Conservation (phyloP, 2,113 vertebrate genomes). For the Chionomys nivalis region DNA sequence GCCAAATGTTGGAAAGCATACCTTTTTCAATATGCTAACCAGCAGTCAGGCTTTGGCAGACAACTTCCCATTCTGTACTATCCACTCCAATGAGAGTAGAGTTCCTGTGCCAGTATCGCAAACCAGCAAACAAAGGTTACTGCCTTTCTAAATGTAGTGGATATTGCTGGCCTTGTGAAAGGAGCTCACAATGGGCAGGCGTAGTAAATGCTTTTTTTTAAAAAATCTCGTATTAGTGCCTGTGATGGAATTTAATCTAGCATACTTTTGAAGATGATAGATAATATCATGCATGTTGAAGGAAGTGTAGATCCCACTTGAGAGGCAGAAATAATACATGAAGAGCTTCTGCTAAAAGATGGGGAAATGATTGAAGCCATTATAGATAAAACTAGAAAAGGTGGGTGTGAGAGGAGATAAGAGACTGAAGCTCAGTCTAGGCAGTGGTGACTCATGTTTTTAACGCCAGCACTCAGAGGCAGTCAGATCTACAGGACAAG, state of each 20-base stretch:
- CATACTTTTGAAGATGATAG: conserved; percentile 97
- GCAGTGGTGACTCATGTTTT: not conserved
- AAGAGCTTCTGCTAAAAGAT: conserved; percentile 96
- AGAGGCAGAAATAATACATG: conserved; percentile 94
- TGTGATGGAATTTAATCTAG: not conserved
- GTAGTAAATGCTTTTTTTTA: conserved; percentile 94
- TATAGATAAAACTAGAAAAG: conserved; percentile 97
- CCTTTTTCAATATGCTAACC: conserved; percentile 90
- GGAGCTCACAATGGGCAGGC: conserved; percentile 96
- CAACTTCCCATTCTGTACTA: conserved; percentile 96
- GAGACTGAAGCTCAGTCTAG: conserved; percentile 89
- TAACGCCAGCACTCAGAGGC: not conserved
- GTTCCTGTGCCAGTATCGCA: conserved; percentile 96
- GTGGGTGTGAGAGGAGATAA: conserved; percentile 94
- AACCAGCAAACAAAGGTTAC: conserved; percentile 97
- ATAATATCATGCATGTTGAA: conserved; percentile 97
- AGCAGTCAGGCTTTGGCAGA: conserved; percentile 94
- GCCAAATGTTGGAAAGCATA: conserved; percentile 92
- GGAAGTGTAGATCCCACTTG: conserved; percentile 96
- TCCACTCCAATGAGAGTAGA: conserved; percentile 96
- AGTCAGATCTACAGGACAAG: not conserved
- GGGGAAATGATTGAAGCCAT: conserved; percentile 93
- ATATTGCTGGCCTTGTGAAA: conserved; percentile 98
- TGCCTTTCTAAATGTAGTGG: conserved; percentile 97
- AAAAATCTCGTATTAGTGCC: conserved; percentile 89